These are phyloP conservation scores for Formica aserva DNA, from an alignment of 2,888 invertebrate species.

Conservation along the genomic window DNA sequence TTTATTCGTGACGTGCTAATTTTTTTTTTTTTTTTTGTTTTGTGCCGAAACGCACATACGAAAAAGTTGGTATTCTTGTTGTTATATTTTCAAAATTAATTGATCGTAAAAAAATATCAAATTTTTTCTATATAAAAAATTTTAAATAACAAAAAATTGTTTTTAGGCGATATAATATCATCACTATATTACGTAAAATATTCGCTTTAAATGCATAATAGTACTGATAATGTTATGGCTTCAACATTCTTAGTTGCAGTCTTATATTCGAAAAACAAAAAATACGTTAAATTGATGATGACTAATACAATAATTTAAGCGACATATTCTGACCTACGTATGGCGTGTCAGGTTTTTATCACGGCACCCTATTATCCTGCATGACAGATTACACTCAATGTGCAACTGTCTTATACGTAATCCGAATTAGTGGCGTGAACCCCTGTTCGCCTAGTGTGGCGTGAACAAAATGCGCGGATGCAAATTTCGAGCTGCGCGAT, in stretches of 20 bases:
- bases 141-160: not conserved
- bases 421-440: conserved; percentile 71
- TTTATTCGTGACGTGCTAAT: conserved; percentile 9
- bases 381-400: conserved; percentile 67
- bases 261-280: not conserved
- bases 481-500: conserved; percentile 83
- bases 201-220: not conserved
- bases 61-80: not conserved
- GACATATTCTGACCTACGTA: not conserved
- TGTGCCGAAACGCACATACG: not conserved
- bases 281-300: not conserved
- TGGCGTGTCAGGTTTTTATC: not conserved
- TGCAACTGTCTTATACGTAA: conserved; percentile 66
- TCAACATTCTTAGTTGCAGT: not conserved
- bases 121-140: not conserved
- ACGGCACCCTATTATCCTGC: conserved; percentile 28
- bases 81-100: not conserved
- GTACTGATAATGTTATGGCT: not conserved
- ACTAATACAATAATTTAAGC: not conserved
- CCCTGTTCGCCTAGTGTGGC: conserved; percentile 63
- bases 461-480: conserved; percentile 81
- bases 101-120: no score
- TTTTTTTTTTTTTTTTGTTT: not conserved
- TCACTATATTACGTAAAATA: no score
- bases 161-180: not conserved